These are phyloP conservation scores for Gibbula magus DNA, from an alignment of 2,888 invertebrate genomes.

Conservation along the genomic window DNA sequence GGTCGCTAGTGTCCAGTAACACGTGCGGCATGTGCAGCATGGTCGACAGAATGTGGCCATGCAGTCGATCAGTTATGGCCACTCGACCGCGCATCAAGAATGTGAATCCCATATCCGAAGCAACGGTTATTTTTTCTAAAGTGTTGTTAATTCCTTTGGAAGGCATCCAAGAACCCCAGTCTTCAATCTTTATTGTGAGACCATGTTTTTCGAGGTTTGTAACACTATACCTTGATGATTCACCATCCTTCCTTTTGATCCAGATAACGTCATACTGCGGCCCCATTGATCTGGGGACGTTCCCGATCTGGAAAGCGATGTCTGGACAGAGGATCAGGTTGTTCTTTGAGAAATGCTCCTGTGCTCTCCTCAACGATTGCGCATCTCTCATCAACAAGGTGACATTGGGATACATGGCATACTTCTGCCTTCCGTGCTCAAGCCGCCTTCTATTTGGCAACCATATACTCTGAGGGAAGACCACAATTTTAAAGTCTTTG, in stretches of 20 bases:
- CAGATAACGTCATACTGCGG: conserved; percentile 45
- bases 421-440: background rate
- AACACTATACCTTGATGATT: conserved; percentile 30
- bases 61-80: conserved; percentile 44
- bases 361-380: background rate
- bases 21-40: conserved; percentile 47
- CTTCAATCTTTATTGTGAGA: background rate
- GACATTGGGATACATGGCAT: background rate
- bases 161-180: conserved; percentile 24
- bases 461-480: conserved; percentile 34
- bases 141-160: background rate
- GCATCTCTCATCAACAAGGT: background rate
- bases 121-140: conserved; percentile 33
- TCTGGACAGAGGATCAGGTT: conserved; percentile 36
- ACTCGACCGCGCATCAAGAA: conserved; percentile 43
- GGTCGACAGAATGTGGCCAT: conserved; percentile 45
- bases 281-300: conserved; percentile 30
- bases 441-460: background rate
- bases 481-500: conserved; percentile 24
- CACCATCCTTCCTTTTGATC: conserved; percentile 37
- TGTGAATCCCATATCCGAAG: conserved; percentile 29
- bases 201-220: background rate
- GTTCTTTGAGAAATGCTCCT: background rate
- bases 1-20: conserved; percentile 38
- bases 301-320: conserved; percentile 43